Evolutionary conservation across 2,797 vertebrate genomes (phyloP), one percentile per base, ranked within the genome.

Genomic region (Diglossa cyanea): DNA sequence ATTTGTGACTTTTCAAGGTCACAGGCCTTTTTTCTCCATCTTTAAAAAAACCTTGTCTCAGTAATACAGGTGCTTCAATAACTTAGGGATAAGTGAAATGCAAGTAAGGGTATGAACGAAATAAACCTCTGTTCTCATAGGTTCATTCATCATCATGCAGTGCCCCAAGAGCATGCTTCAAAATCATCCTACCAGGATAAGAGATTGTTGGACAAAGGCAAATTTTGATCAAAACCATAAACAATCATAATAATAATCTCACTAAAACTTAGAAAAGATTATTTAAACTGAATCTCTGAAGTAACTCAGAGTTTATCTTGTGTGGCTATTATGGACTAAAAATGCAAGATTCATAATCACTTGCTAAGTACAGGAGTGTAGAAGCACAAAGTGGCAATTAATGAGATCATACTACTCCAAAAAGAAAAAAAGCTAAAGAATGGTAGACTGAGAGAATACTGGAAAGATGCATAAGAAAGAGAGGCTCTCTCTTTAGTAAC

Each of bases 1-100:
- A 42, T 57, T 74, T 88, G 50, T 87, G 54, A 83, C 24, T 95
- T 93, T 70, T 91, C 92, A 97, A 97, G 53, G 63, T 95, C 90
- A 84, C 17, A 88, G 18, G 10, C 44, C 13, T 76, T 93, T 89
- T 70, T 60, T 70, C 17, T 82, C n/a, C 50, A 45, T 6, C 7
- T 86, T 60, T 14, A 72, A 57, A 58, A 79, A 40, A 11, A 37
- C 12, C 28, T 33, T 2, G 2, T 12, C 26, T 71, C 19, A n/a
- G 26, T 90, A 88, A 90, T 65, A 90, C 50, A 65, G 39, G 76
- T 86, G 4, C 9, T 81, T 90, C 74, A 74, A 21, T 88, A 78
- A 66, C 39, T 86, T 76, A 50, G 47, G 66, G 11, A 65, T 63
- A 75, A 81, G 26, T 65, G 35, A 90, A 95, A 95, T 62, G 31